phyloP scores from a whole-genome alignment of 2,113 vertebrate species.

The Brachyhypopomus gauderio region DNA sequence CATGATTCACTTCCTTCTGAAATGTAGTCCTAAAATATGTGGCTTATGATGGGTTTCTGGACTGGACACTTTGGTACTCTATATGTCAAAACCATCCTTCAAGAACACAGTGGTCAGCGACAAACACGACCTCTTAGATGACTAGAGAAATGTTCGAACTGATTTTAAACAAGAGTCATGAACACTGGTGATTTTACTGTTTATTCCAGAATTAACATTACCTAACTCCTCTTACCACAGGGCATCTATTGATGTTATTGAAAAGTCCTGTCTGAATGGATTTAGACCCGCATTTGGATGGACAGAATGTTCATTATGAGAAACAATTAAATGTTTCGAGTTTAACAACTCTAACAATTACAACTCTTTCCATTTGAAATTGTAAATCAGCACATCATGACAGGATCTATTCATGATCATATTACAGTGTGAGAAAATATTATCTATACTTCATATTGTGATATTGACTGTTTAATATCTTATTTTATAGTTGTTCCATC shows the following conservation, averaged over 20 bases:
- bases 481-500: neutral
- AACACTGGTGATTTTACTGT: slow-evolving; percentile 4
- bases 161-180: neutral
- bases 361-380: too few relatives aligned
- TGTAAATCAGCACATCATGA: neutral
- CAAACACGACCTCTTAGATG: too few relatives aligned
- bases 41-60: neutral
- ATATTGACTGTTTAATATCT: neutral
- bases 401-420: neutral
- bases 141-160: neutral
- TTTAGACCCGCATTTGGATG: too few relatives aligned
- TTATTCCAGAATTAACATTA: neutral
- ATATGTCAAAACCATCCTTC: too few relatives aligned
- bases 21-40: neutral
- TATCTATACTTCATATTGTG: neutral
- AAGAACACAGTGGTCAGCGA: too few relatives aligned
- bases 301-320: too few relatives aligned
- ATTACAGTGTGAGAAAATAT: neutral
- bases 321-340: too few relatives aligned
- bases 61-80: neutral
- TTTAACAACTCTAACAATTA: too few relatives aligned
- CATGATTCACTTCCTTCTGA: neutral
- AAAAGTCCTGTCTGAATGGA: too few relatives aligned
- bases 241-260: too few relatives aligned
- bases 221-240: too few relatives aligned